Evolutionary conservation across 2,888 invertebrate genomes (phyloP).

Genomic region (Silvanus unidentatus): DNA sequence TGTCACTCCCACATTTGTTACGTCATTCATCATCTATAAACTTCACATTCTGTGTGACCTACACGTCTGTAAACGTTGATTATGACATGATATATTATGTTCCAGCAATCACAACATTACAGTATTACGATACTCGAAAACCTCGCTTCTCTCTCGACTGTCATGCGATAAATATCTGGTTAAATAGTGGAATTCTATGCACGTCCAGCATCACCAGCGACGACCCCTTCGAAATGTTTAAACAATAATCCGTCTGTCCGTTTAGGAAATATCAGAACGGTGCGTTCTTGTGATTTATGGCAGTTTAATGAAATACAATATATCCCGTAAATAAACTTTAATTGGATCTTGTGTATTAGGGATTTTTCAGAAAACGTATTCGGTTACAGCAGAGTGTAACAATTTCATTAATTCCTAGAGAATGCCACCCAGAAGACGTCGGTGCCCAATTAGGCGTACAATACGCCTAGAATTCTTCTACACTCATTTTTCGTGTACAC

Average conservation of each 20-base stretch:
- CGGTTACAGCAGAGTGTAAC: background rate
- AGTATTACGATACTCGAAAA: background rate
- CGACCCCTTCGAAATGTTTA: too few species aligned
- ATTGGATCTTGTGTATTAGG: slow-evolving; percentile 13
- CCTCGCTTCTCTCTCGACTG: slow-evolving; percentile 13
- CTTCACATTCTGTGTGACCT: slow-evolving; percentile 24
- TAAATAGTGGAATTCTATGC: too few species aligned
- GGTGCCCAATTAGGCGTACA: too few species aligned
- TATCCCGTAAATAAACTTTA: slow-evolving; percentile 17
- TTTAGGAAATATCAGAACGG: too few species aligned
- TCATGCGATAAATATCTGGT: slow-evolving; percentile 18
- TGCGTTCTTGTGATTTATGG: slow-evolving; percentile 13
- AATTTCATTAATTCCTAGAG: slow-evolving; percentile 1
- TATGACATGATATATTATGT: slow-evolving; percentile 23
- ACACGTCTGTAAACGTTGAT: slow-evolving; percentile 23
- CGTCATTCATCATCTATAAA: slow-evolving; percentile 28
- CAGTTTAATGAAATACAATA: slow-evolving; percentile 18
- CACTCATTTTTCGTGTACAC: too few species aligned
- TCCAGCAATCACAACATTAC: slow-evolving; percentile 2
- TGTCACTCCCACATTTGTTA: slow-evolving; percentile 30
- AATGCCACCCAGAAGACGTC: too few species aligned
- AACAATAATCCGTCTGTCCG: too few species aligned
- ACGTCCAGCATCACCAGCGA: too few species aligned
- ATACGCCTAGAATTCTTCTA: too few species aligned
- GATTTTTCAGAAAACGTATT: background rate